Conservation (phyloP, 2,888 invertebrate species). For the Ypsolopha scabrella region DNA sequence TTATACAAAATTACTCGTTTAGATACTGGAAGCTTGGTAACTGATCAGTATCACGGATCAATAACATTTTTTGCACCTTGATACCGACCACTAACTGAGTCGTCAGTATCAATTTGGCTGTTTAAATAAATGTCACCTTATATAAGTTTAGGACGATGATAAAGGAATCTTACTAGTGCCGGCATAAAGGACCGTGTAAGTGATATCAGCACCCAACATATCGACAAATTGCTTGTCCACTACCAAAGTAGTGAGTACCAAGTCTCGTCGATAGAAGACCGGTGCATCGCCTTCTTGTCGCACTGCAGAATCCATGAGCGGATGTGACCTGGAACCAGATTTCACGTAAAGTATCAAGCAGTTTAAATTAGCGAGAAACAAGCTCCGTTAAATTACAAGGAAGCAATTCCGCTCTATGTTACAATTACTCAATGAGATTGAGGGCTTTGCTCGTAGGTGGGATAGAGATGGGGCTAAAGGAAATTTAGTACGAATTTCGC, state of each 20-base stretch:
- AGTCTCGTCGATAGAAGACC: constrained; percentile 72
- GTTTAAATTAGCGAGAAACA: neutral
- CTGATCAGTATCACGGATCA: too few species aligned
- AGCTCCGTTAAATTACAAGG: neutral
- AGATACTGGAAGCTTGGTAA: too few species aligned
- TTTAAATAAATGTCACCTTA: too few species aligned
- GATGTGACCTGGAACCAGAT: constrained; percentile 64
- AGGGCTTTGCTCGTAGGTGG: constrained; percentile 3
- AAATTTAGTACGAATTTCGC: constrained; percentile 33
- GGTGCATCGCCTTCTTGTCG: constrained; percentile 73
- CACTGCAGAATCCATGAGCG: constrained; percentile 79
- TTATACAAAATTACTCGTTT: too few species aligned
- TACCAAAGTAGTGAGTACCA: constrained; percentile 72
- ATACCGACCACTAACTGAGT: too few species aligned
- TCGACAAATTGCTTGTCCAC: constrained; percentile 72
- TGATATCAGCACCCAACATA: constrained; percentile 62
- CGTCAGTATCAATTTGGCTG: too few species aligned
- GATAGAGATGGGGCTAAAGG: constrained; percentile 6
- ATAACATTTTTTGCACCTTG: too few species aligned
- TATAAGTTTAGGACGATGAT: too few species aligned
- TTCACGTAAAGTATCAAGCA: neutral
- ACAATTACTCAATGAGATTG: constrained; percentile 4
- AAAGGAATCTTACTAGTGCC: constrained; percentile 65
- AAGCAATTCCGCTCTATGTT: neutral
- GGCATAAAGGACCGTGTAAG: constrained; percentile 71